Evolutionary conservation across 2,888 invertebrate species (phyloP).

Genomic region (Dolichomitus sp.): DNA sequence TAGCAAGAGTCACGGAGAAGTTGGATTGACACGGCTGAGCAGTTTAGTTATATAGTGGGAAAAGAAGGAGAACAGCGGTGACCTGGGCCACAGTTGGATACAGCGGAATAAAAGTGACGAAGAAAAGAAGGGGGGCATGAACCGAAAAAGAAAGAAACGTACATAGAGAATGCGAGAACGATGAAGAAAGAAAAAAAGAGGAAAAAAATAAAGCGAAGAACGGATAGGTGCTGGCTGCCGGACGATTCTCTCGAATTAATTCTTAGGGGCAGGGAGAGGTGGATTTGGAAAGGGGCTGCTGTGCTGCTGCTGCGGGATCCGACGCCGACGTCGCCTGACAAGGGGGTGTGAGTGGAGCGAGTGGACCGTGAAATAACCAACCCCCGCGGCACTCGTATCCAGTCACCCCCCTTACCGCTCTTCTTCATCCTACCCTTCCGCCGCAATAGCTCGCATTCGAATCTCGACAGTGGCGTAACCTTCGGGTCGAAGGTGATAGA

Average conservation of each 20-base stretch:
- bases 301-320: constrained; percentile 60
- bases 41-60: constrained; percentile 47
- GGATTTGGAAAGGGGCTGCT: constrained; percentile 69
- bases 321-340: constrained; percentile 70
- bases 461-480: constrained; percentile 79
- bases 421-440: constrained; percentile 52
- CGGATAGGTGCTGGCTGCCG: constrained; percentile 77
- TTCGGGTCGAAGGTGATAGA: constrained; percentile 62
- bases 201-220: constrained; percentile 66
- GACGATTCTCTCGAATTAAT: constrained; percentile 86
- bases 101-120: constrained; percentile 69
- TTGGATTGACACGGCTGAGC: constrained; percentile 75
- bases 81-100: constrained; percentile 64
- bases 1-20: constrained; percentile 72
- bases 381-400: constrained; percentile 79
- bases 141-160: constrained; percentile 48
- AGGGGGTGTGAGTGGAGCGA: constrained; percentile 83
- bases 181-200: constrained; percentile 65
- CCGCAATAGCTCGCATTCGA: constrained; percentile 69
- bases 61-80: constrained; percentile 57
- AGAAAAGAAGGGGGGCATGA: constrained; percentile 64
- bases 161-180: constrained; percentile 68
- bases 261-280: constrained; percentile 78
- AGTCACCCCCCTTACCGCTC: constrained; percentile 46
- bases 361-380: constrained; percentile 86